phyloP scores from a whole-genome alignment of 2,113 vertebrate genomes.

The Plecotus auritus region DNA sequence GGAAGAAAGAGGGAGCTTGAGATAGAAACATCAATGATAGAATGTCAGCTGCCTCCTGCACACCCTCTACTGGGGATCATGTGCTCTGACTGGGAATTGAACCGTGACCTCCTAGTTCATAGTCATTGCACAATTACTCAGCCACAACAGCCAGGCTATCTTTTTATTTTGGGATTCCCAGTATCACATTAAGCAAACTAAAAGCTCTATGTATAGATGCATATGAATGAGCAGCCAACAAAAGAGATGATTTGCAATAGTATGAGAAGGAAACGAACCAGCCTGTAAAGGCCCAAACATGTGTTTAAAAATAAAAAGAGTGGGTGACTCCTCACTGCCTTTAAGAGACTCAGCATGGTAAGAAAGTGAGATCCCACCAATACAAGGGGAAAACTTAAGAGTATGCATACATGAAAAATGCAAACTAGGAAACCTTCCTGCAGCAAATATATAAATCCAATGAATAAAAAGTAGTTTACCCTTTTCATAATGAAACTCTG shows the following conservation, averaged over 20 bases:
- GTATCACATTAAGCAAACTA: neutral
- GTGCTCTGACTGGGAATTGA: too few relatives aligned
- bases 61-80: too few relatives aligned
- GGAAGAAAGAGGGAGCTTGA: too few relatives aligned
- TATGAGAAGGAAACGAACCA: neutral
- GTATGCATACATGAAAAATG: neutral
- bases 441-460: neutral
- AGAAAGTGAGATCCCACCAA: neutral
- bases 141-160: too few relatives aligned
- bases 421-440: neutral
- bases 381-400: neutral
- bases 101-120: too few relatives aligned
- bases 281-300: neutral
- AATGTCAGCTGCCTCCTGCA: too few relatives aligned
- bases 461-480: neutral
- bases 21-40: too few relatives aligned
- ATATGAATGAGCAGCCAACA: neutral
- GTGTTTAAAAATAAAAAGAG: neutral
- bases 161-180: neutral
- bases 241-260: neutral
- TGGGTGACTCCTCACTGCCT: neutral
- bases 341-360: neutral
- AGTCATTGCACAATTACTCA: too few relatives aligned
- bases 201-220: neutral
- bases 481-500: slow-evolving; percentile 53